phyloP scores from a whole-genome alignment of 2,797 vertebrate species.

The Pangasius macronema region DNA sequence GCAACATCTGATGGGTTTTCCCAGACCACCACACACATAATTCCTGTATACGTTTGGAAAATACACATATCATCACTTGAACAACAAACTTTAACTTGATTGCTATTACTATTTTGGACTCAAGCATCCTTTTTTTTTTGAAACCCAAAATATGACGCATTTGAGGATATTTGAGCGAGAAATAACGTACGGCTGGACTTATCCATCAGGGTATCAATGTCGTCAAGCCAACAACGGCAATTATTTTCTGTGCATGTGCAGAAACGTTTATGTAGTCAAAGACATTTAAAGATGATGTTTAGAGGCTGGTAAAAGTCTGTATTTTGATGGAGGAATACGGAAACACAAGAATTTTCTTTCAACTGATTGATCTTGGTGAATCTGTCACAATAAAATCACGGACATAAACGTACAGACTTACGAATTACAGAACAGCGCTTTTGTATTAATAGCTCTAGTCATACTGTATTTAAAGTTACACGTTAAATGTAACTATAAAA shows the following conservation, averaged over 20 bases:
- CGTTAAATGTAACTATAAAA: neutral
- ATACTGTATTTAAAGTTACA: neutral
- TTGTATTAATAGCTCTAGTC: neutral
- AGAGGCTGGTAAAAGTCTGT: neutral
- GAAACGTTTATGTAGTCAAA: neutral
- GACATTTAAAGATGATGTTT: neutral
- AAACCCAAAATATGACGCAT: neutral
- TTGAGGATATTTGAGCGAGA: neutral
- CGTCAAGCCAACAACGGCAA: neutral
- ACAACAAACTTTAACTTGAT: neutral
- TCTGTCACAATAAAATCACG: neutral
- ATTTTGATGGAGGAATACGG: neutral
- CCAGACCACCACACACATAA: neutral
- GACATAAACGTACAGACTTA: neutral
- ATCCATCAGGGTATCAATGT: neutral
- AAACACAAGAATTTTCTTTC: neutral
- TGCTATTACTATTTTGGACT: neutral
- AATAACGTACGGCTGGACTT: neutral
- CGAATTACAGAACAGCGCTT: neutral
- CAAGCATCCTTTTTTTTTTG: neutral
- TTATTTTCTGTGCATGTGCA: neutral
- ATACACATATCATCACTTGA: neutral
- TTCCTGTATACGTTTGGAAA: neutral
- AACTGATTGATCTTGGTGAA: neutral
- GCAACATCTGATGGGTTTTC: neutral